A percentile compares a stretch with the other conserved stretches of the same genome.
phyloP scores from a whole-genome alignment of 1,140 invertebrate species.

The Drosophila carrolli region DNA sequence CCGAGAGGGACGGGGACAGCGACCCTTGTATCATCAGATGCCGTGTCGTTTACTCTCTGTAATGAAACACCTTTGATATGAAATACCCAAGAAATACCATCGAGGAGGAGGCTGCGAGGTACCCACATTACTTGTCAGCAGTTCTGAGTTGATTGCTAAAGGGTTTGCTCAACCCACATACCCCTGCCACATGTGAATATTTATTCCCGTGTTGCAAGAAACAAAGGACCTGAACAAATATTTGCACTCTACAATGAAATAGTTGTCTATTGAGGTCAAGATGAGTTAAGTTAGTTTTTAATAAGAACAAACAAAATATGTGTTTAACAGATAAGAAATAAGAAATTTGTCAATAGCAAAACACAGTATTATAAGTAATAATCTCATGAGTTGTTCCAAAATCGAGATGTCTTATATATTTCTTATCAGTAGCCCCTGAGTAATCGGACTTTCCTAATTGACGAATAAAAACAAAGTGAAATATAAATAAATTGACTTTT shows the following conservation, averaged over 20 bases:
- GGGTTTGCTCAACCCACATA: constrained; percentile 22
- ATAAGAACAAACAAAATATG: too few relatives aligned
- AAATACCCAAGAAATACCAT: constrained; percentile 24
- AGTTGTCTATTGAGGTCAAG: constrained; percentile 9
- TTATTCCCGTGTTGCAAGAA: neutral
- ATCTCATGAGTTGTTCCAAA: too few relatives aligned
- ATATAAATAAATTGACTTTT: too few relatives aligned
- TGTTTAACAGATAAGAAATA: too few relatives aligned
- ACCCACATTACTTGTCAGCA: constrained; percentile 40
- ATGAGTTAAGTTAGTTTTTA: neutral
- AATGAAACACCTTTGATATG: constrained; percentile 49
- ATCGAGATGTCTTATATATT: too few relatives aligned
- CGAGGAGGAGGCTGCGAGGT: constrained; percentile 3
- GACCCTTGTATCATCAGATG: constrained; percentile 21
- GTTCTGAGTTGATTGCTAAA: constrained; percentile 47
- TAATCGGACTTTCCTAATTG: too few relatives aligned
- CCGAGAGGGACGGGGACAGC: neutral
- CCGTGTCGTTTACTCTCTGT: constrained; percentile 34
- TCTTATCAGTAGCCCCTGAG: too few relatives aligned
- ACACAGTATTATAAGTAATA: too few relatives aligned
- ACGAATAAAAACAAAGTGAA: too few relatives aligned
- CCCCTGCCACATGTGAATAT: neutral
- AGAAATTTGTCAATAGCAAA: too few relatives aligned
- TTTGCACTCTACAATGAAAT: constrained; percentile 38
- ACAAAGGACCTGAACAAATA: constrained; percentile 37